Conservation (phyloP, 2,113 vertebrate genomes). For the Salminus brasiliensis region DNA sequence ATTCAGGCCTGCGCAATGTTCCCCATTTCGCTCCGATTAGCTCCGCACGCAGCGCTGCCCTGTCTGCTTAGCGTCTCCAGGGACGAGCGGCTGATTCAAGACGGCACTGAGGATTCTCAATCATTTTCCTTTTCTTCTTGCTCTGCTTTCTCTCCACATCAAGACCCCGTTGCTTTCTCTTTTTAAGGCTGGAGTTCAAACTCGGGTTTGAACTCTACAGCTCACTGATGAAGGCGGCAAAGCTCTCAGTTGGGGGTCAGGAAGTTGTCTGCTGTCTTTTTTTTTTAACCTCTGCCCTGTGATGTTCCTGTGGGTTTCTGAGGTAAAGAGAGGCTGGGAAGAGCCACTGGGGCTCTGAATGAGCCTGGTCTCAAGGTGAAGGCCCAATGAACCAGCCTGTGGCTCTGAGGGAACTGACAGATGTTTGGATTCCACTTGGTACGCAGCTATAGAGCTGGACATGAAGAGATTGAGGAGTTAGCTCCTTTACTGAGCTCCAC, state of each 20-base stretch:
- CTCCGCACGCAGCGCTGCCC: constrained; percentile 49
- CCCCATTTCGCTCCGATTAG: constrained; percentile 62
- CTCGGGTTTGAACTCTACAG: neutral
- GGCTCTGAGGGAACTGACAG: neutral
- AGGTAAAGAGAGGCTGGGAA: constrained; percentile 15
- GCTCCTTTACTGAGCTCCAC: neutral
- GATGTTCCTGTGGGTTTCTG: constrained; percentile 17
- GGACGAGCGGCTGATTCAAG: constrained; percentile 58
- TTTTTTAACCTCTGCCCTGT: neutral
- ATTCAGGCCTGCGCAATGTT: constrained; percentile 63
- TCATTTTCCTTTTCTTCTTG: constrained; percentile 38
- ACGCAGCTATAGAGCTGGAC: neutral
- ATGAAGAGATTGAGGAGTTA: neutral
- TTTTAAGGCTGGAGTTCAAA: constrained; percentile 1
- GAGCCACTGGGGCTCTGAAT: constrained; percentile 15
- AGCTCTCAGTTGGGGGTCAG: constrained; percentile 13
- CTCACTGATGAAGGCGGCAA: neutral
- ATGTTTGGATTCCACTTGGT: neutral
- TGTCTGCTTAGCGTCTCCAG: constrained; percentile 49
- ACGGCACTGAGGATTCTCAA: constrained; percentile 55
- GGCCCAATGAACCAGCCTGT: neutral
- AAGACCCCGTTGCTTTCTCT: neutral
- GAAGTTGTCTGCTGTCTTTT: neutral
- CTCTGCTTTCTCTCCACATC: constrained; percentile 10
- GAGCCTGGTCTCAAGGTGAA: constrained; percentile 17